Evolutionary conservation across 1,140 invertebrate genomes (phyloP).

Genomic region (Drosophila persimilis): DNA sequence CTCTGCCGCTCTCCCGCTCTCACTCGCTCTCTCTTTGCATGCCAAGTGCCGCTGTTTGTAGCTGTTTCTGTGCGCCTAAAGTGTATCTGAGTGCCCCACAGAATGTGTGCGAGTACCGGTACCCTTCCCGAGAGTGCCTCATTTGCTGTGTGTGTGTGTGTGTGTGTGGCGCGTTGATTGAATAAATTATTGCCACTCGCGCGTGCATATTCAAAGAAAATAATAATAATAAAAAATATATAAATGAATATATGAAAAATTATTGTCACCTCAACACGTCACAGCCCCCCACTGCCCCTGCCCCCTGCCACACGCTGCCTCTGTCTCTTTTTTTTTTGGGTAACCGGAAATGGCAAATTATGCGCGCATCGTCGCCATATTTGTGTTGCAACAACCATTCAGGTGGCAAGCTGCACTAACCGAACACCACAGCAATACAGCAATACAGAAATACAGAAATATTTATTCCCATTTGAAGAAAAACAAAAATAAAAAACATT

Average conservation of each 20-base stretch:
- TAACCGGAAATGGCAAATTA: conserved; percentile 74
- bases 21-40: conserved; percentile 27
- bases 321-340: conserved; percentile 14
- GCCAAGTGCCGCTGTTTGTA: conserved; percentile 19
- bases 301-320: conserved; percentile 1
- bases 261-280: conserved; percentile 30
- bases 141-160: conserved; percentile 37
- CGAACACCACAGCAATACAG: neutral
- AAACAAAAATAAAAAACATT: too few species aligned
- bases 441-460: conserved; percentile 4
- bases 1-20: neutral
- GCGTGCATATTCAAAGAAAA: conserved; percentile 65
- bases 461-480: neutral
- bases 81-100: conserved; percentile 3
- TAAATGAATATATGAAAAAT: conserved; percentile 39
- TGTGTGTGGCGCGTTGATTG: conserved; percentile 68
- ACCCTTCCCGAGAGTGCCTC: conserved; percentile 28
- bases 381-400: conserved; percentile 23
- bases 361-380: conserved; percentile 63
- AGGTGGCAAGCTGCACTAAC: neutral
- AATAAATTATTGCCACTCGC: conserved; percentile 77
- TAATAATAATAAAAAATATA: conserved; percentile 18
- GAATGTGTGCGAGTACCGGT: conserved; percentile 5
- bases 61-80: too few species aligned
- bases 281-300: neutral